phyloP scores from a whole-genome alignment of 2,113 vertebrate species.

The Leuciscus idus region DNA sequence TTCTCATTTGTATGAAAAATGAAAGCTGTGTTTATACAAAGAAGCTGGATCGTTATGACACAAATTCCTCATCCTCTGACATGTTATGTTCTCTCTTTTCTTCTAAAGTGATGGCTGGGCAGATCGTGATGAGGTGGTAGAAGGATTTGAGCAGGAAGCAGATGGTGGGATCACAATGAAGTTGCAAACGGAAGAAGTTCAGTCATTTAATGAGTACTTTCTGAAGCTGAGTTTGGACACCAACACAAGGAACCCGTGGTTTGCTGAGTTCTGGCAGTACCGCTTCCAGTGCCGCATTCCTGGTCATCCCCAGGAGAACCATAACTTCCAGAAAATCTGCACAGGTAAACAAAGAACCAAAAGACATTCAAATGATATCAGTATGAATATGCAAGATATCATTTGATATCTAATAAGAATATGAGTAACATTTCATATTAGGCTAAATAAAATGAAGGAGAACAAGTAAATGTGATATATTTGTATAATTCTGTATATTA shows the following conservation, averaged over 20 bases:
- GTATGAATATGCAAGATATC: background rate
- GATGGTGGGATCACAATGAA: constrained; percentile 98
- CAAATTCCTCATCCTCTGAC: background rate
- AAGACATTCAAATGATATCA: background rate
- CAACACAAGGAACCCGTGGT: constrained; percentile 96
- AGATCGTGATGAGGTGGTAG: constrained; percentile 97
- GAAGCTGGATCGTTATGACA: constrained; percentile 12
- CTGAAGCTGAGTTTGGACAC: constrained; percentile 90
- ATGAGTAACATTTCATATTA: background rate
- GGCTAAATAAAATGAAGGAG: background rate
- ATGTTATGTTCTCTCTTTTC: constrained; percentile 14
- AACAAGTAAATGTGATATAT: background rate
- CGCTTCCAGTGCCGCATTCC: constrained; percentile 94
- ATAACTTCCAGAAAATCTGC: constrained; percentile 91
- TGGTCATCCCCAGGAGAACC: constrained; percentile 89
- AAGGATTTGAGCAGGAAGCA: constrained; percentile 94
- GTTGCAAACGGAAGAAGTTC: constrained; percentile 90
- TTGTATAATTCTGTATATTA: too few species aligned
- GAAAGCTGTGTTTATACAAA: constrained; percentile 15
- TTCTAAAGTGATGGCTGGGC: constrained; percentile 92
- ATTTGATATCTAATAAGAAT: background rate
- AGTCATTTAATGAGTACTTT: constrained; percentile 93
- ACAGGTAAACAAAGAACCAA: constrained; percentile 75
- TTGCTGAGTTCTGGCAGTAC: constrained; percentile 97
- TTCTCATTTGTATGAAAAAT: background rate